Evolutionary conservation across 2,888 invertebrate species (phyloP).

Genomic region (Hyposoter dolosus): DNA sequence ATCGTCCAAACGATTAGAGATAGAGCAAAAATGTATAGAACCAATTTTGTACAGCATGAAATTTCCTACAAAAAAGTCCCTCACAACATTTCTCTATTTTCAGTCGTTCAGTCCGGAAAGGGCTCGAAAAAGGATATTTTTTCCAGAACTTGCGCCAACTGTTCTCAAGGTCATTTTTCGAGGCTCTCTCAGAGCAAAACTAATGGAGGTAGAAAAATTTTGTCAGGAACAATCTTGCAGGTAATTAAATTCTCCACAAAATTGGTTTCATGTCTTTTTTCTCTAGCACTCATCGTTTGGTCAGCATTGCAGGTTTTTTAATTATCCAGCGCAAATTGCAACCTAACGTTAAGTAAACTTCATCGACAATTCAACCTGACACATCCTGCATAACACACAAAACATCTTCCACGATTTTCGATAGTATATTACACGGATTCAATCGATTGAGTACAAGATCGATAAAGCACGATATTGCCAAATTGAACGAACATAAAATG

Average conservation of each 20-base stretch:
- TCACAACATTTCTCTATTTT: background rate
- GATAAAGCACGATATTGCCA: background rate
- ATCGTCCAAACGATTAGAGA: background rate
- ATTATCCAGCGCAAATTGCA: background rate
- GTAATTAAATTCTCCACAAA: background rate
- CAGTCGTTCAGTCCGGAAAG: background rate
- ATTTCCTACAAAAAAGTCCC: background rate
- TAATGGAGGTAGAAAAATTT: background rate
- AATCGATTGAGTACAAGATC: background rate
- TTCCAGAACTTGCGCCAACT: background rate
- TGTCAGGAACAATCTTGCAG: background rate
- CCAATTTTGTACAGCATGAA: background rate
- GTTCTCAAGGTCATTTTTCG: background rate
- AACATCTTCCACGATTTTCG: conserved; percentile 18
- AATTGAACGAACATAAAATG: background rate
- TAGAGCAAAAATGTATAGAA: background rate
- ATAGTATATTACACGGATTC: background rate
- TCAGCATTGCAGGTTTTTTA: background rate
- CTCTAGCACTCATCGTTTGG: background rate
- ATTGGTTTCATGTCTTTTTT: background rate
- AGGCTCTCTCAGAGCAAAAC: background rate
- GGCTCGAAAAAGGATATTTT: background rate
- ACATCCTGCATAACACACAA: conserved; percentile 7
- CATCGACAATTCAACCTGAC: background rate
- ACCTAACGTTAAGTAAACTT: background rate